Evolutionary conservation across 1,140 invertebrate genomes (phyloP).

Genomic region (Aricia agestis): DNA sequence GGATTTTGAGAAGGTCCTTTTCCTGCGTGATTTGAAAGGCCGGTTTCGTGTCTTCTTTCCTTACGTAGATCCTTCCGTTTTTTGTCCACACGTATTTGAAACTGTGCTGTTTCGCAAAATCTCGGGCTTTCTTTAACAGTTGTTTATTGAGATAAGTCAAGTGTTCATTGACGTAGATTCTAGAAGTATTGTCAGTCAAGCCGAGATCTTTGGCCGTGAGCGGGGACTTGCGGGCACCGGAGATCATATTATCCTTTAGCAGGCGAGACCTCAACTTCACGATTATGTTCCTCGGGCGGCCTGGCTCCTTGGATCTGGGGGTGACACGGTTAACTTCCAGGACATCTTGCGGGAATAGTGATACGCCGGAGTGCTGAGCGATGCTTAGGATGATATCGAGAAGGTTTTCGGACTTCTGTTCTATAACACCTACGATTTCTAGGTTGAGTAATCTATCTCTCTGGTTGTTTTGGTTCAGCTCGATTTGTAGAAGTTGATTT

Average conservation of each 20-base stretch:
- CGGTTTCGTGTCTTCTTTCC: conserved; percentile 24
- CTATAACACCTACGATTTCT: neutral
- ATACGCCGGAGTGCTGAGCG: neutral
- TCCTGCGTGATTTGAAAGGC: conserved; percentile 20
- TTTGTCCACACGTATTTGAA: conserved; percentile 27
- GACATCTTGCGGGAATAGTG: neutral
- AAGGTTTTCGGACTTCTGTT: neutral
- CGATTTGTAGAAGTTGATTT: neutral
- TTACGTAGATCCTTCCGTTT: too few relatives aligned
- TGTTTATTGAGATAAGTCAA: neutral
- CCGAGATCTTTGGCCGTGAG: neutral
- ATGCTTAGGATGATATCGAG: neutral
- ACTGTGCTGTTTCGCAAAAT: conserved; percentile 24
- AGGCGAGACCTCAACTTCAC: conserved; percentile 4
- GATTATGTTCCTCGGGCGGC: neutral
- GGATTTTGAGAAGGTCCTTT: neutral
- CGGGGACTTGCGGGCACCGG: neutral
- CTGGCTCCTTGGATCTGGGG: neutral
- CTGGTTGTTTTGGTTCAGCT: conserved; percentile 14
- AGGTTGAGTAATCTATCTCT: neutral
- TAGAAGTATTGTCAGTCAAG: neutral
- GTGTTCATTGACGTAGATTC: neutral
- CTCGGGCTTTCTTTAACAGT: conserved; percentile 11
- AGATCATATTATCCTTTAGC: conserved; percentile 11
- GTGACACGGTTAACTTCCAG: neutral